Evolutionary conservation across 2,113 vertebrate genomes (phyloP).

Genomic region (Phalacrocorax pelagicus): DNA sequence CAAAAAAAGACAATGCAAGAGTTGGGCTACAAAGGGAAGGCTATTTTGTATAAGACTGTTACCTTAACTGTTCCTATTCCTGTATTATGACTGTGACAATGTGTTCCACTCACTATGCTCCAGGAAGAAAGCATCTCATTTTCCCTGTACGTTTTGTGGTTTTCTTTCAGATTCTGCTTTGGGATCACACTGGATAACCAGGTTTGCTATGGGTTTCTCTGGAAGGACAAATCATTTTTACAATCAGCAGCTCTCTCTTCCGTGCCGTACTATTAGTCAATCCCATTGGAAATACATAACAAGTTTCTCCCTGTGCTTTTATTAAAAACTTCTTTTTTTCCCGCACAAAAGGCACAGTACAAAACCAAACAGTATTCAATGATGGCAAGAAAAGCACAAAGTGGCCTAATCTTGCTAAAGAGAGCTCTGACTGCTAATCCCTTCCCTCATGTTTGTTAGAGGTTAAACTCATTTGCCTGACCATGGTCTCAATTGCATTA

Average conservation of each 20-base stretch:
- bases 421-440: not conserved
- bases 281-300: not conserved
- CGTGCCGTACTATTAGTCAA: not conserved
- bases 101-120: not conserved
- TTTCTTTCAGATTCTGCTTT: not conserved
- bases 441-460: not conserved
- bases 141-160: not conserved
- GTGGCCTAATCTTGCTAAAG: slow-evolving; percentile 12
- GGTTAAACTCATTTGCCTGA: slow-evolving; percentile 52
- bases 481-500: not conserved
- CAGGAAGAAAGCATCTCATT: not conserved
- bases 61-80: not conserved
- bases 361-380: not conserved
- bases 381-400: not conserved
- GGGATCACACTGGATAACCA: not conserved
- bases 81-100: not conserved
- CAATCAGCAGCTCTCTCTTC: not conserved
- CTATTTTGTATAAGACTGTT: not conserved
- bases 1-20: not conserved
- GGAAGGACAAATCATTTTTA: not conserved
- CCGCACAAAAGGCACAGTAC: not conserved
- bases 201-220: not conserved
- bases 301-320: not conserved
- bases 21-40: not conserved
- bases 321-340: not conserved